Percentiles rank a stretch among this genome's conserved stretches.
Evolutionary conservation across 2,888 invertebrate genomes (phyloP).

Genomic region (Diplazon laetatorius): DNA sequence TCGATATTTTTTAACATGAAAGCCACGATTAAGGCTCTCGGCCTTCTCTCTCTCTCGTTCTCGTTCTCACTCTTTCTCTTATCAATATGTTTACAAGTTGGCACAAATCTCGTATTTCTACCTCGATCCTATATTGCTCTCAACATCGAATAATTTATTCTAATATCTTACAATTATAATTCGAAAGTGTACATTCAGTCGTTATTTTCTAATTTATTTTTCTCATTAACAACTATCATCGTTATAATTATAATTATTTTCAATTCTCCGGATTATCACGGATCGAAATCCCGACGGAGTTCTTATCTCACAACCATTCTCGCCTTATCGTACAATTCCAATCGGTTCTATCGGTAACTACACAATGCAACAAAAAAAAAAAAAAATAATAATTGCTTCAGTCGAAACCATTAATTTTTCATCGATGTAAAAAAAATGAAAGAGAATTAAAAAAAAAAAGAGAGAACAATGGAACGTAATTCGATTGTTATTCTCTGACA

Average conservation of each 20-base stretch:
- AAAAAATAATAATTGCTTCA: constrained; percentile 37
- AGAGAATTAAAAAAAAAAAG: background rate
- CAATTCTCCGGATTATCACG: constrained; percentile 2
- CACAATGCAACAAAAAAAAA: no score
- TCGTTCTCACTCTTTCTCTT: constrained; percentile 27
- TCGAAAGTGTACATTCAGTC: constrained; percentile 54
- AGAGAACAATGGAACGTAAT: constrained; percentile 5
- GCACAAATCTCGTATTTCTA: constrained; percentile 60
- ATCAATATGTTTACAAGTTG: constrained; percentile 50
- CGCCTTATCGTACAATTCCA: background rate
- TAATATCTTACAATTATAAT: constrained; percentile 58
- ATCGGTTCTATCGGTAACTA: constrained; percentile 1
- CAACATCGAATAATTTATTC: constrained; percentile 52
- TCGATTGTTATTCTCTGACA: constrained; percentile 1
- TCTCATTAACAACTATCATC: no score
- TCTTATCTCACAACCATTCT: constrained; percentile 49
- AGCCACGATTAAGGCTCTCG: constrained; percentile 47
- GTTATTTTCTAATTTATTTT: constrained; percentile 9
- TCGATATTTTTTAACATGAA: constrained; percentile 31
- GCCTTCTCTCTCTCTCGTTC: constrained; percentile 12
- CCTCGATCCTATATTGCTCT: constrained; percentile 53
- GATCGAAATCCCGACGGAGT: constrained; percentile 18
- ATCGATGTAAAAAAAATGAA: background rate
- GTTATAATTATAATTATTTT: no score
- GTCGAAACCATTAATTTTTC: constrained; percentile 10